Base-by-base conservation (phyloP, 2,797 vertebrate species). In the Pseudomugil gertrudae region DNA sequence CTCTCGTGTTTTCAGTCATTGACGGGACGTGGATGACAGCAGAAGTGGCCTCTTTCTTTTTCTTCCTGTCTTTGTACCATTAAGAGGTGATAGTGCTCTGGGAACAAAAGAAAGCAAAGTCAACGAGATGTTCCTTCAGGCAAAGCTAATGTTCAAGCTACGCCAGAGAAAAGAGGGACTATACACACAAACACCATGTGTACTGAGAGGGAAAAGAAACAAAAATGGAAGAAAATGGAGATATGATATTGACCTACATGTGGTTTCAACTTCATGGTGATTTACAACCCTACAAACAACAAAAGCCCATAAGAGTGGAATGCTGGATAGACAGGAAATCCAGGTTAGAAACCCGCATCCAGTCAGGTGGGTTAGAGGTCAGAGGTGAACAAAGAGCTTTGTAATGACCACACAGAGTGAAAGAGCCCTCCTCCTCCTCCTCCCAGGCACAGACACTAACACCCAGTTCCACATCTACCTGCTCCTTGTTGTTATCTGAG, bases 331-430 rank as follows among this genome's bases (percentile, higher is more conserved):
- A 80, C 78, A 84, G 88, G 82, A 92, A 89, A 86, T 79, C 52
- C 54, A 40, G 72, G 67, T 85, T 69, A 69, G 63, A 33, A 63
- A 84, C 83, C 81, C 80, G 53, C 51, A 66, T 63, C 69, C 63
- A 59, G 74, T 89, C 87, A 91, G 87, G 89, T 91, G 81, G 63
- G 84, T 88, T 79, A 85, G 69, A 74, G 88, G 87, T 86, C 83
- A 57, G 57, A 79, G 85, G 83, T 88, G 68, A 88, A 92, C 89
- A 93, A 93, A 93, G n/a, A 88, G 84, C 70, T 80, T 57, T 36
- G 30, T 69, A 88, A 32, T 90, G 84, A 78, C 69, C 69, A 71
- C 70, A 84, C 57, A 75, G 72, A 76, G 66, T 3, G 30, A 78
- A 61, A 55, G 9, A 66, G 74, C 69, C 73, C 69, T 9, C 63